Conservation (phyloP, 1,140 invertebrate species). For the Drosophila punjabiensis region DNA sequence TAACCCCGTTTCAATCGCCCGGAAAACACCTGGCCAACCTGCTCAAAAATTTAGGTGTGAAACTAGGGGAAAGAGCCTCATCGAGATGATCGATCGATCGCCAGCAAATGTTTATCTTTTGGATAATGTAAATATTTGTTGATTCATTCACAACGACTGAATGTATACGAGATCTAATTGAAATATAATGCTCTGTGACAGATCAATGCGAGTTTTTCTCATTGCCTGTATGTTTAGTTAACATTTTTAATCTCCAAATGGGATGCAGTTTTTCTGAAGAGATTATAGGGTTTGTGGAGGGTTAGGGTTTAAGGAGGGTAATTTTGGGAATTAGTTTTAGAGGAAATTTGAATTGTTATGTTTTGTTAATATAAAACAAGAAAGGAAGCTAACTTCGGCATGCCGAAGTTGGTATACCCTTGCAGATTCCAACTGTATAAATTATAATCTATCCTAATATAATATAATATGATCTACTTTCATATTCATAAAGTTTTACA, state of each 20-base stretch:
- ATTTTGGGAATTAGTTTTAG: not conserved
- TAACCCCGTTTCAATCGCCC: constrained; percentile 70
- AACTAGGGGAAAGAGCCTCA: constrained; percentile 54
- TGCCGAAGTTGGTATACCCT: too few species aligned
- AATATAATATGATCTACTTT: too few species aligned
- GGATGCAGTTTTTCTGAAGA: constrained; percentile 6
- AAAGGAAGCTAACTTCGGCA: too few species aligned
- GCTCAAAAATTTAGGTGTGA: constrained; percentile 63
- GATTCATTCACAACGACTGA: constrained; percentile 20
- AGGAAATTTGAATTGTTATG: constrained; percentile 9
- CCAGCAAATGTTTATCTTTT: constrained; percentile 47
- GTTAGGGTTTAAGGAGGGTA: not conserved
- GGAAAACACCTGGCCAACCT: constrained; percentile 71
- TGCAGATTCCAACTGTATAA: too few species aligned
- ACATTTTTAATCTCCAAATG: constrained; percentile 13
- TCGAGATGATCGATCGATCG: constrained; percentile 66
- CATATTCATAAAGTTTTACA: too few species aligned
- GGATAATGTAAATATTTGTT: constrained; percentile 57
- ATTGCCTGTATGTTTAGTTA: constrained; percentile 4
- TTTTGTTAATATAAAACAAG: not conserved
- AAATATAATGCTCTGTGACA: constrained; percentile 64
- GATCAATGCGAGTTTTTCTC: constrained; percentile 48
- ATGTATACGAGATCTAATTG: constrained; percentile 48
- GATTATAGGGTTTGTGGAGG: constrained; percentile 1
- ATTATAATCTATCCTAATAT: too few species aligned